These are phyloP conservation scores for Enteromius argenteus DNA, from an alignment of 2,797 vertebrate species.

Conservation along the genomic window DNA sequence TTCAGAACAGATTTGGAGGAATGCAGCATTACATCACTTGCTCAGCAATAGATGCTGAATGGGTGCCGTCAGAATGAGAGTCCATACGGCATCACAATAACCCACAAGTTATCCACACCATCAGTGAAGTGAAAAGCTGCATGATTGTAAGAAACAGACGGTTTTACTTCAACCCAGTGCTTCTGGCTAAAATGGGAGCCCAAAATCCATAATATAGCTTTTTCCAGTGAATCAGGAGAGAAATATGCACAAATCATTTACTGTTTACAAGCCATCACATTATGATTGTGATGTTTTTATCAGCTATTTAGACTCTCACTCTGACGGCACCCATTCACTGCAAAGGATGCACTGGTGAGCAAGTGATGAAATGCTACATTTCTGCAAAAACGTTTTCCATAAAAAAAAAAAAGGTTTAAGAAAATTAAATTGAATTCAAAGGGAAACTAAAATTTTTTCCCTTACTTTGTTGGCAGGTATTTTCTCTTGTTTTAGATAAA, in stretches of 20 bases:
- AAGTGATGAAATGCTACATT: neutral
- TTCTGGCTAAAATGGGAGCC: neutral
- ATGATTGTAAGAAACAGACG: neutral
- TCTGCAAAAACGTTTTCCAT: neutral
- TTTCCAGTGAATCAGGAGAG: neutral
- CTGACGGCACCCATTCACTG: neutral
- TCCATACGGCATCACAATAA: neutral
- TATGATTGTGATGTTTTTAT: no score
- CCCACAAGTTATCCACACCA: neutral
- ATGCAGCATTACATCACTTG: neutral
- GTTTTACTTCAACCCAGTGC: neutral
- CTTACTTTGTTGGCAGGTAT: neutral
- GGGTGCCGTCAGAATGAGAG: neutral
- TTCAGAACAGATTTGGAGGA: neutral
- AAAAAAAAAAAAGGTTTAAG: neutral
- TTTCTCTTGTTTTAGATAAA: neutral
- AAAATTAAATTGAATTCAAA: neutral
- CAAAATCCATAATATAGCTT: neutral
- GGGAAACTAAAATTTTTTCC: neutral
- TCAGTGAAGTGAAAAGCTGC: neutral
- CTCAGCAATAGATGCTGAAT: neutral
- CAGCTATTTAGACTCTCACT: no score
- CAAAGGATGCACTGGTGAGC: neutral
- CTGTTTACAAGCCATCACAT: no score
- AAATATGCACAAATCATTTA: neutral